Percentiles rank a stretch among this genome's conserved stretches.
Conservation (phyloP, 2,113 vertebrate genomes). For the Psittacula cyanocephala region DNA sequence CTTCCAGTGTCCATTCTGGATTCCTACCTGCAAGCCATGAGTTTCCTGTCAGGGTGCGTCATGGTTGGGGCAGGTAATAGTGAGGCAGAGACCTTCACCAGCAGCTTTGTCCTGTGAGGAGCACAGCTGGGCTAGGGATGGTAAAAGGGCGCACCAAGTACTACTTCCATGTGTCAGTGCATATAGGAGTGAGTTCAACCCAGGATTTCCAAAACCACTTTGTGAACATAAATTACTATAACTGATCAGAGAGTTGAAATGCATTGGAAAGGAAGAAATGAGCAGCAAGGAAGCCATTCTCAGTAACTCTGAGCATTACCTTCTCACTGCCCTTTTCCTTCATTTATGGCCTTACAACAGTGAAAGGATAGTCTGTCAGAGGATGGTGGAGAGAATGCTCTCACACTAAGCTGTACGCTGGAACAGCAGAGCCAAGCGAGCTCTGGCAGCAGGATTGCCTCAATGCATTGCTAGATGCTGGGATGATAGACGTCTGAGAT, state of each 20-base stretch:
- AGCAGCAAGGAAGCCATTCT: not conserved
- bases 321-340: not conserved
- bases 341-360: not conserved
- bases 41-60: not conserved
- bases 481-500: not conserved
- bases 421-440: not conserved
- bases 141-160: not conserved
- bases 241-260: not conserved
- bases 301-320: not conserved
- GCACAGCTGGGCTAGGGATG: not conserved
- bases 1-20: not conserved
- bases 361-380: rapidly evolving
- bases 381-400: rapidly evolving
- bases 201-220: not conserved
- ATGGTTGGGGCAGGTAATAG: rapidly evolving
- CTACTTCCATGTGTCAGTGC: rapidly evolving
- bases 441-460: not conserved
- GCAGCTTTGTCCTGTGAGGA: not conserved
- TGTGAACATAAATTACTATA: not conserved
- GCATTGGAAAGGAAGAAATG: not conserved
- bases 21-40: not conserved
- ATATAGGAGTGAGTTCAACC: not conserved
- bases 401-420: not conserved
- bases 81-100: rapidly evolving
- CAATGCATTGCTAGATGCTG: not conserved